Percentiles rank a stretch among this genome's conserved stretches.
Conservation (phyloP, 2,113 vertebrate species). For the Oryzias javanicus region DNA sequence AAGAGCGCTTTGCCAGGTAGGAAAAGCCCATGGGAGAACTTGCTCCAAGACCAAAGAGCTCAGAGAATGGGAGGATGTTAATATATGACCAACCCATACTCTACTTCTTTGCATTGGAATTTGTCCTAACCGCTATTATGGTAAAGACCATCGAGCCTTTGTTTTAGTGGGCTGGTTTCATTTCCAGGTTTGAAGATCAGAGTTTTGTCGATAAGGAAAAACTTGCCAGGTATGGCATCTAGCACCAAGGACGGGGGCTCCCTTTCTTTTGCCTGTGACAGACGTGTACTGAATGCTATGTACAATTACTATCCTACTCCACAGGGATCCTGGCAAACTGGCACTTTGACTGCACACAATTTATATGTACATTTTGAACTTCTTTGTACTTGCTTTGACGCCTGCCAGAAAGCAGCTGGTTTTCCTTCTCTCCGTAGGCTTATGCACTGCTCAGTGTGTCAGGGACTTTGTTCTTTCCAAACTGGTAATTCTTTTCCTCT, state of each 20-base stretch:
- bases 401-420: constrained; percentile 34
- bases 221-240: constrained; percentile 84
- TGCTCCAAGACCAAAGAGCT: neutral
- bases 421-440: constrained; percentile 23
- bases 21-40: constrained; percentile 8
- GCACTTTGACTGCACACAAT: constrained; percentile 33
- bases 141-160: constrained; percentile 63
- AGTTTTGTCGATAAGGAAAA: constrained; percentile 92
- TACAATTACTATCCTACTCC: constrained; percentile 30
- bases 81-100: no score
- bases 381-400: constrained; percentile 23
- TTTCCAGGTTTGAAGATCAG: constrained; percentile 88
- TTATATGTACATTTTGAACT: constrained; percentile 11
- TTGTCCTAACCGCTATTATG: constrained; percentile 15
- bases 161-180: constrained; percentile 84
- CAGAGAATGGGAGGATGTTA: no score
- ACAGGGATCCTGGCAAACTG: constrained; percentile 29
- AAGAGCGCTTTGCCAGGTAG: constrained; percentile 97
- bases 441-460: constrained; percentile 34
- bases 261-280: constrained; percentile 47
- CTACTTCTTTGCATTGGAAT: no score
- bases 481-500: constrained; percentile 45
- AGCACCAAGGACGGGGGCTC: constrained; percentile 38
- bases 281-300: constrained; percentile 44
- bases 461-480: constrained; percentile 18